These are phyloP conservation scores for Rhinopithecus roxellana DNA, from an alignment of 2,113 vertebrate genomes.

Conservation along the genomic window DNA sequence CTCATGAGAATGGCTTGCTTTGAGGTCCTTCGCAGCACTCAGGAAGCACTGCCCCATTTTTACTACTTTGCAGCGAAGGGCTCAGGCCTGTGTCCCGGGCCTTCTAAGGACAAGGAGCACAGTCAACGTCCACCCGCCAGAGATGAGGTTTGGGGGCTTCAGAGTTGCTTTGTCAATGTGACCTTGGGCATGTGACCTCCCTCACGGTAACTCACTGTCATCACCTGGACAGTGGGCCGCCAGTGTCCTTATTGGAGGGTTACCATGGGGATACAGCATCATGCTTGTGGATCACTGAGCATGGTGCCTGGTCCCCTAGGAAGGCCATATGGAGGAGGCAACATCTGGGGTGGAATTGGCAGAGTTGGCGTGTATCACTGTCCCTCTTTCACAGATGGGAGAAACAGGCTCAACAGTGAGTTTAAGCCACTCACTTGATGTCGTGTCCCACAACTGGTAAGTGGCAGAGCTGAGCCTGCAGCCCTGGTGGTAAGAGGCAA, in stretches of 20 bases:
- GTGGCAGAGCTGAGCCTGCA: not conserved
- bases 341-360: not conserved
- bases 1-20: too few species aligned
- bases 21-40: too few species aligned
- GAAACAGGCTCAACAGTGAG: not conserved
- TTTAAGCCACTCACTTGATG: not conserved
- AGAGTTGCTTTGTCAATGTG: not conserved
- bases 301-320: not conserved
- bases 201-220: not conserved
- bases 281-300: not conserved
- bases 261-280: fast-evolving
- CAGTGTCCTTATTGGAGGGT: not conserved
- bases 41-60: too few species aligned
- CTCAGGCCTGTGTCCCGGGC: too few species aligned
- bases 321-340: not conserved
- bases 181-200: not conserved
- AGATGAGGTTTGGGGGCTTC: too few species aligned
- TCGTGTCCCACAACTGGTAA: not conserved
- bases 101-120: too few species aligned
- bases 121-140: too few species aligned
- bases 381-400: not conserved
- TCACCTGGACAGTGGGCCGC: too few species aligned
- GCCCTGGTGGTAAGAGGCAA: not conserved
- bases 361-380: not conserved
- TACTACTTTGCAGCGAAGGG: too few species aligned